These are phyloP conservation scores for Coenobita brevimanus DNA, from an alignment of 1,140 invertebrate species.

Conservation along the genomic window DNA sequence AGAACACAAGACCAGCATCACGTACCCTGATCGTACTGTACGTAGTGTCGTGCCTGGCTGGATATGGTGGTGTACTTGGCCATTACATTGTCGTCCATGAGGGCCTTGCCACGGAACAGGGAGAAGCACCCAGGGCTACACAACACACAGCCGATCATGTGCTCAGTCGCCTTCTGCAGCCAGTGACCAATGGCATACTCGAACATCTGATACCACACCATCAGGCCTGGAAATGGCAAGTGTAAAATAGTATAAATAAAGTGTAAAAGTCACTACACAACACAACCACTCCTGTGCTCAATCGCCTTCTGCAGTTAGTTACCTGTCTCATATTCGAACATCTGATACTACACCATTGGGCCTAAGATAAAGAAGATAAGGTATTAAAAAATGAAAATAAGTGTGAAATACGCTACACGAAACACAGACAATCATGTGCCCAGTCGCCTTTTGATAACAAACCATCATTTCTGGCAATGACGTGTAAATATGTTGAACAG, in stretches of 20 bases:
- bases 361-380: slow-evolving; percentile 78
- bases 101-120: slow-evolving; percentile 92
- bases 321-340: slow-evolving; percentile 99
- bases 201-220: slow-evolving; percentile 99
- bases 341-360: slow-evolving; percentile 99
- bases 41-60: slow-evolving; percentile 95
- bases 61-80: slow-evolving; percentile 95
- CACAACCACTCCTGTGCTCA: slow-evolving; percentile 97
- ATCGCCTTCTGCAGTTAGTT: slow-evolving; percentile 99
- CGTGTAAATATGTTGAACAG: too few relatives aligned
- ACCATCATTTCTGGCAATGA: too few relatives aligned
- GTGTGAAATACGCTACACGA: too few relatives aligned
- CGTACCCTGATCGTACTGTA: slow-evolving; percentile 96
- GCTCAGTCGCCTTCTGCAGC: slow-evolving; percentile 99
- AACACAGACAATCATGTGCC: slow-evolving; percentile 98
- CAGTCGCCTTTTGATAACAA: slow-evolving; percentile 99
- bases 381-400: too few relatives aligned
- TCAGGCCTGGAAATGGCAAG: slow-evolving; percentile 81
- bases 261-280: too few relatives aligned
- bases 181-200: slow-evolving; percentile 99
- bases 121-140: slow-evolving; percentile 99
- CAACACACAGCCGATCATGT: slow-evolving; percentile 97
- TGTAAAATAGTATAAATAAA: too few relatives aligned
- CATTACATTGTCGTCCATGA: slow-evolving; percentile 99
- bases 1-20: neutral